Base-by-base conservation (phyloP, 2,888 invertebrate genomes). In the Drosophila fungiperda region DNA sequence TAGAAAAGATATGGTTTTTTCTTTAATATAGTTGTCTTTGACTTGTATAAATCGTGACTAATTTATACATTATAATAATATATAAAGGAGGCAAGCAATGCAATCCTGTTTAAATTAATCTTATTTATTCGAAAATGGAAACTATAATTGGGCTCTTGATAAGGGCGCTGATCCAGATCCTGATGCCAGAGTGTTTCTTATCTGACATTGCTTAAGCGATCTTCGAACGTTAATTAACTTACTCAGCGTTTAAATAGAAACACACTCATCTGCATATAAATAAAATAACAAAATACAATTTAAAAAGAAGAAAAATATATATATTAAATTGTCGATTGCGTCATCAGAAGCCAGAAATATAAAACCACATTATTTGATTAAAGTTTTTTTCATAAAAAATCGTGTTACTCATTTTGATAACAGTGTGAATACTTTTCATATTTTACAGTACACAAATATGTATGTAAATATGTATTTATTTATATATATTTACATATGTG, bases 401-500 rank as follows among this genome's bases (percentile, higher is more conserved):
- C 8, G 48, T 45, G 20, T 62, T 62, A 29, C 36, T 53, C 20
- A 61, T 20, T 33, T 12, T 35, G n/a, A n/a, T 55, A 72, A 49
- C 54, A 54, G 42, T 59, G 38, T 11, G n/a, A 35, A 63, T 23
- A 54, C 29, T 40, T 49, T 35, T 7, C n/a, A 29, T 9, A 23
- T 42, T 52, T 6, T 9, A 5, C 36, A n/a, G 48, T 20, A 33
- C n/a, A n/a, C 5, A 42, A 2, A n/a, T 42, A n/a, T 11, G n/a
- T 15, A 2, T 12, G 20, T 20, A 12, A 20, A 20, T 42, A 20
- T 20, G 42, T 12, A 42, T 20, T 29, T 29, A 29, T 29, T 29
- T 42, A 20, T 20, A n/a, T 11, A 45, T 20, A 45, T 45, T 12
- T 15, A 20, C 7, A 7, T 23, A 20, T 45, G 15, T 15, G 12